Base-by-base conservation (phyloP, 2,888 invertebrate species). In the Lottia scabra region DNA sequence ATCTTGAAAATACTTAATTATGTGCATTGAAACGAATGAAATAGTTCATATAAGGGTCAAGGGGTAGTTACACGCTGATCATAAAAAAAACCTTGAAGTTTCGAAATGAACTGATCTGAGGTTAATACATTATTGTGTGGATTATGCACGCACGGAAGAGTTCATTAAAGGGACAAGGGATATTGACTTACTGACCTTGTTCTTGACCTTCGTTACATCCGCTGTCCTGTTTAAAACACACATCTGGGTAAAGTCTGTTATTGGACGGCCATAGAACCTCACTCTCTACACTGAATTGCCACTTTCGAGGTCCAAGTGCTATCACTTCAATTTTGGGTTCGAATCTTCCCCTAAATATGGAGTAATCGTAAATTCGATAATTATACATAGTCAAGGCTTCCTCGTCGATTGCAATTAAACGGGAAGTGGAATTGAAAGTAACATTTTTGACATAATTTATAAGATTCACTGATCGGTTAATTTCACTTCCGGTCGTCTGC, bases 291-390 rank as follows among this genome's bases (percentile, higher is more conserved):
- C 23, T 23, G 1, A 56, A 56, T 23, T 56, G 19, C 56, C 56
- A 56, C 3, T 19, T 19, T 10, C 19, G 23, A 10, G 56, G 56
- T 23, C 56, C 56, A 13, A 56, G 38, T 1, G 68, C 48, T 8
- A 3, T 68, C 56, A 68, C 26, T 8, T 27, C 26, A 5, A 68
- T 26, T 56, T 45, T 68, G 1, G 56, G 56, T 19, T 48, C 43
- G 26, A 68, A 68, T 19, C 30, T 62, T 6, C 30, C 38, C 30
- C 38, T 16, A 4, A 38, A 38, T 38, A 68, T 38, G 1, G 48
- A 38, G n/a, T 56, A 38, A 68, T 68, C 68, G 30, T 68, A 68
- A 43, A 68, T 56, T 16, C 27, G 56, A 45, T 68, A 68, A 16
- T 68, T 56, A 23, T 68, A 68, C 15, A 68, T 30, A 38, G 56